These are phyloP conservation scores for Sus scrofa DNA, from an alignment of 2,113 vertebrate genomes.

Conservation along the genomic window T2T-Sscrofa CM000817.6:149423501-149424000, in stretches of 20 bases:
- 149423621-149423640: neutral
- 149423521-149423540: neutral
- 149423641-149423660: neutral
- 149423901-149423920: too few relatives aligned
- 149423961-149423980: too few relatives aligned
- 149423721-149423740: neutral
- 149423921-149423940: too few relatives aligned
- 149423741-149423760: neutral
- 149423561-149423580: neutral
- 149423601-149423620: neutral
- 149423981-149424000: too few relatives aligned
- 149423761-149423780: conserved; percentile 9
- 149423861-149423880: too few relatives aligned
- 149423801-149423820: neutral
- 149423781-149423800: conserved; percentile 2
- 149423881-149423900: too few relatives aligned
- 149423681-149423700: neutral
- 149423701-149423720: neutral
- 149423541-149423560: conserved; percentile 21
- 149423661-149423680: neutral
- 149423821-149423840: neutral
- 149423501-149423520: neutral
- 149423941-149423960: too few relatives aligned
- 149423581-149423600: neutral
- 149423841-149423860: too few relatives aligned